These are phyloP conservation scores for Stichopus chloronotus DNA, from an alignment of 35 echinoderm and acorn worm species.

Conservation along the genomic window DNA sequence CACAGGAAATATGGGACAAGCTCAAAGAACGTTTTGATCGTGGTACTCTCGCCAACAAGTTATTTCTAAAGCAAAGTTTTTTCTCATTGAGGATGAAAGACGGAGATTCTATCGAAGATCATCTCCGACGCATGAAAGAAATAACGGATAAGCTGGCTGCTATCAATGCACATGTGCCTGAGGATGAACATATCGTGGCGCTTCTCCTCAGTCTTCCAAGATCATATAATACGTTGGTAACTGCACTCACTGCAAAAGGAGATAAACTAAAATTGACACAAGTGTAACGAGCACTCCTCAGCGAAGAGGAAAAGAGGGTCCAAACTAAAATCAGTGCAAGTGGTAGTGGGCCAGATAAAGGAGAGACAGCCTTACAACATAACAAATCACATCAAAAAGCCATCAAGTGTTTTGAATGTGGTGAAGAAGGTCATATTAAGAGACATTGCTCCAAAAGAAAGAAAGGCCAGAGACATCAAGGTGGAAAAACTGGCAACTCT, in stretches of 20 bases:
- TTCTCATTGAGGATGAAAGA: constrained; percentile 20
- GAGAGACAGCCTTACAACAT: background rate
- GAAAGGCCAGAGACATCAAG: background rate
- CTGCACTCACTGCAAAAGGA: background rate
- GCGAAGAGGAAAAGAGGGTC: background rate
- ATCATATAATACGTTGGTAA: constrained; percentile 7
- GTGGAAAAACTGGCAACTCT: too few relatives aligned
- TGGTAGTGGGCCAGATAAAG: background rate
- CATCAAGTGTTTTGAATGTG: background rate
- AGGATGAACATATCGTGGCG: background rate
- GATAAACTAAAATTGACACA: background rate
- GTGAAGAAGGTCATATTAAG: background rate
- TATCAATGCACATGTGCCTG: background rate
- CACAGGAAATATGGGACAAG: background rate
- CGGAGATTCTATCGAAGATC: background rate
- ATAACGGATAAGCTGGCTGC: background rate
- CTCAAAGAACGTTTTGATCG: constrained; percentile 12
- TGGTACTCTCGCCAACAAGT: background rate
- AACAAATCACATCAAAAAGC: background rate
- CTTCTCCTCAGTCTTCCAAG: background rate
- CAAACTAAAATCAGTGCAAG: background rate
- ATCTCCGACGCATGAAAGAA: background rate
- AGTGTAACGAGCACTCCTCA: constrained; percentile 1
- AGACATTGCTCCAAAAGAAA: background rate
- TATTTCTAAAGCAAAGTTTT: background rate